A percentile compares a stretch with the other conserved stretches of the same genome.
phyloP scores from a whole-genome alignment of 2,888 invertebrate genomes.

The Drosophila cognata region DNA sequence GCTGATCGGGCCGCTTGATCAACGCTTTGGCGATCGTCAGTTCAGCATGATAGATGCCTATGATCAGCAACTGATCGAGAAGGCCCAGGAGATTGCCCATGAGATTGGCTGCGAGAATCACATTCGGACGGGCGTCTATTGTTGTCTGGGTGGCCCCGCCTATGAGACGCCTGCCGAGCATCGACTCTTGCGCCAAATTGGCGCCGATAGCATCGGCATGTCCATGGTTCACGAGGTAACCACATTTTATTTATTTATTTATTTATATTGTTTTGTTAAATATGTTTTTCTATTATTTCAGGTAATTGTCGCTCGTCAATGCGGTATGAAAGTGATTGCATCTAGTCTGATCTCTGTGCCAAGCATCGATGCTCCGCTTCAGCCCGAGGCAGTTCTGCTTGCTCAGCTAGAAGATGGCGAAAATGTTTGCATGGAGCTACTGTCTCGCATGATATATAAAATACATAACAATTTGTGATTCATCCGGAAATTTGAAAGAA shows the following conservation, averaged over 20 bases:
- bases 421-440: constrained; percentile 88
- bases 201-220: constrained; percentile 94
- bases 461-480: constrained; percentile 58
- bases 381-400: constrained; percentile 85
- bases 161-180: constrained; percentile 98
- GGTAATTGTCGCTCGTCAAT: constrained; percentile 94
- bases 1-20: constrained; percentile 96
- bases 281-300: background rate
- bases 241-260: too few relatives aligned
- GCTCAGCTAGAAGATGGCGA: constrained; percentile 86
- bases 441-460: constrained; percentile 87
- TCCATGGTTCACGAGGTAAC: constrained; percentile 90
- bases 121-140: constrained; percentile 95
- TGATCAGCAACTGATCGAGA: constrained; percentile 88
- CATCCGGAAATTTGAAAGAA: background rate
- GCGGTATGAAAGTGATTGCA: constrained; percentile 94
- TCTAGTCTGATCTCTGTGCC: constrained; percentile 94
- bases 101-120: constrained; percentile 90
- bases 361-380: constrained; percentile 84
- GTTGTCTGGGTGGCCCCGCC: constrained; percentile 96
- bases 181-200: constrained; percentile 91
- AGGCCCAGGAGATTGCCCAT: constrained; percentile 89
- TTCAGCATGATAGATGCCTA: constrained; percentile 96
- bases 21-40: constrained; percentile 95
- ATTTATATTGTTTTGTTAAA: background rate